A percentile compares a stretch with the other conserved stretches of the same genome.
phyloP scores from a whole-genome alignment of 2,797 vertebrate genomes.

The Coluber constrictor region DNA sequence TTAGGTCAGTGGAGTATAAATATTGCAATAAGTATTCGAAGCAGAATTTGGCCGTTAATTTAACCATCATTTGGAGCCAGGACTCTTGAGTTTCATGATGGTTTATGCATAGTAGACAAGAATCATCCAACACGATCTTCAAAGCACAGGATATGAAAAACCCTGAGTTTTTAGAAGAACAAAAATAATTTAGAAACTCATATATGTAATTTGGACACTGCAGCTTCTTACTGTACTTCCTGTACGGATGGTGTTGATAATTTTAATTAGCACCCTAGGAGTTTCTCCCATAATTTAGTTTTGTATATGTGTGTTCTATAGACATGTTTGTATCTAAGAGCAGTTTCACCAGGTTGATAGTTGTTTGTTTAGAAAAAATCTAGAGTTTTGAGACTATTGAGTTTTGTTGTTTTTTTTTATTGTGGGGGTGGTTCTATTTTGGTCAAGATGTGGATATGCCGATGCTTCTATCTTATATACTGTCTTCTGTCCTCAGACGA shows the following conservation, averaged over 20 bases:
- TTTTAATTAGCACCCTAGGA: neutral
- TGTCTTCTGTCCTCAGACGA: slow-evolving; percentile 50
- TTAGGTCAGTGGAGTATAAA: neutral
- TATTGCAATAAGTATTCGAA: neutral
- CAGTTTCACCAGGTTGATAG: neutral
- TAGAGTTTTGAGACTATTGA: neutral
- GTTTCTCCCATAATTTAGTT: neutral
- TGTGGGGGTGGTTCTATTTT: neutral
- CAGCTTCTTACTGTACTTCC: neutral
- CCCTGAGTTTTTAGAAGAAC: neutral
- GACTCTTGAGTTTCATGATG: slow-evolving; percentile 3
- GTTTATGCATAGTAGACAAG: neutral
- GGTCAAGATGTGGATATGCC: neutral
- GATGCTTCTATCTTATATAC: slow-evolving; percentile 3
- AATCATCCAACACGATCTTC: neutral
- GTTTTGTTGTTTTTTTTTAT: neutral
- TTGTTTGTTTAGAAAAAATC: neutral
- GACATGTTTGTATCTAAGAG: neutral
- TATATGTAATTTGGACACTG: neutral
- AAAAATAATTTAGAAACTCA: neutral
- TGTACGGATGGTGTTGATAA: neutral
- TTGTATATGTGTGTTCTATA: neutral
- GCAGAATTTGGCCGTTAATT: neutral
- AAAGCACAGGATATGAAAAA: neutral
- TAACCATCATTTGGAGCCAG: neutral